These are phyloP conservation scores for Eudyptes chrysolophus DNA, from an alignment of 2,113 vertebrate genomes.

Conservation along the genomic window DNA sequence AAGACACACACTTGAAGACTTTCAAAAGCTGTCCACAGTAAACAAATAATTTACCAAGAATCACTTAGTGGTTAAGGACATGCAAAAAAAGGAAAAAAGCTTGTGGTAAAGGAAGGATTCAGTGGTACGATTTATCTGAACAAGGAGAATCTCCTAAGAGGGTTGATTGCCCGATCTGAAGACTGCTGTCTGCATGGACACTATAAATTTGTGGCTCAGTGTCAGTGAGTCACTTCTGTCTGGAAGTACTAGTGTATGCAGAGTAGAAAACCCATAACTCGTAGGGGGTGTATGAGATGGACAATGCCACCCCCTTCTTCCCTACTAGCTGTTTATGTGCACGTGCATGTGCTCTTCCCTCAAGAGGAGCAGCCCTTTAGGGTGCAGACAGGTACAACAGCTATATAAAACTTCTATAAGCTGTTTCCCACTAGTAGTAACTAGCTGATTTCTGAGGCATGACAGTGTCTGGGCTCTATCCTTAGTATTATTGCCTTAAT, in stretches of 20 bases:
- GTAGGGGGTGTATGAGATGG: not conserved
- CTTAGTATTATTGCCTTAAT: not conserved
- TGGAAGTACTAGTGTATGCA: not conserved
- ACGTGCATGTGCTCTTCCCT: rapidly evolving
- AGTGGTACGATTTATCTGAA: not conserved
- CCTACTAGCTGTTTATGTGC: not conserved
- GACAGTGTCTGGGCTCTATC: not conserved
- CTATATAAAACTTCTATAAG: not conserved
- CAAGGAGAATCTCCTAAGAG: not conserved
- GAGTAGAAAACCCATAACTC: not conserved
- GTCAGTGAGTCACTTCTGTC: not conserved
- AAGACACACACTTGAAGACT: not conserved
- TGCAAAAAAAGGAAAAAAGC: not conserved
- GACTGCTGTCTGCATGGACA: not conserved
- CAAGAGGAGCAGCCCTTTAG: not conserved
- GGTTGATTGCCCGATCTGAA: not conserved
- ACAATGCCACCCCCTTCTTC: not conserved
- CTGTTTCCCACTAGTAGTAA: not conserved
- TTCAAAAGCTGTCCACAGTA: not conserved
- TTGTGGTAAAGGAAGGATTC: not conserved
- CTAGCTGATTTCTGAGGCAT: not conserved
- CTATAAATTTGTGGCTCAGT: not conserved
- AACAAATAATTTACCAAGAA: not conserved
- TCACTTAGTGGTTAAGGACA: not conserved
- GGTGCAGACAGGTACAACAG: not conserved